A percentile compares a stretch with the other conserved stretches of the same genome.
Evolutionary conservation across 2,888 invertebrate genomes (phyloP).

Genomic region (Ganaspis brasiliensis): DNA sequence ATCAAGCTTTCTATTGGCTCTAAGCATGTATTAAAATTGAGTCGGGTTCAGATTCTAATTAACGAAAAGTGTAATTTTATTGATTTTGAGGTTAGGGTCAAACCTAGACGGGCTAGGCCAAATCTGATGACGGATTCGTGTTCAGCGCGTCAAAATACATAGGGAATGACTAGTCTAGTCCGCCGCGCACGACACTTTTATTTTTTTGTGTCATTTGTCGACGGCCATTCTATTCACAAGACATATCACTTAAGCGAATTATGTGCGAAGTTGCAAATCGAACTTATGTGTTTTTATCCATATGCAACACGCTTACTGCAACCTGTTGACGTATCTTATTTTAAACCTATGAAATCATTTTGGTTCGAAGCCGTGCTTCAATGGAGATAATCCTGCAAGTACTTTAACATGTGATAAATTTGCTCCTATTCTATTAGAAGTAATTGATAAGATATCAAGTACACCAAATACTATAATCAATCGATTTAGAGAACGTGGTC

Average conservation of each 20-base stretch:
- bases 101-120: too few relatives aligned
- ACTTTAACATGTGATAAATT: background rate
- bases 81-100: too few relatives aligned
- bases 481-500: background rate
- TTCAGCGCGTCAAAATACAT: too few relatives aligned
- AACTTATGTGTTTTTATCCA: background rate
- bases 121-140: too few relatives aligned
- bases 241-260: constrained; percentile 18
- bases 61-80: too few relatives aligned
- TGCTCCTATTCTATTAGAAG: background rate
- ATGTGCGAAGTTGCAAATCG: background rate
- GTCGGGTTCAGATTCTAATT: too few relatives aligned
- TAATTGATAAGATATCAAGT: background rate
- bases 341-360: constrained; percentile 1
- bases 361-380: background rate
- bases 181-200: too few relatives aligned
- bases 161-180: too few relatives aligned
- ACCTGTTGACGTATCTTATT: background rate
- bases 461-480: background rate
- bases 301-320: background rate
- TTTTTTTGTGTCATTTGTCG: too few relatives aligned
- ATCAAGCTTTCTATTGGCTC: too few relatives aligned
- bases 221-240: constrained; percentile 43
- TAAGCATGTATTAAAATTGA: too few relatives aligned
- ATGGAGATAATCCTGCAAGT: background rate